phyloP scores from a whole-genome alignment of 2,888 invertebrate genomes.

The Tolmerus cingulatus region DNA sequence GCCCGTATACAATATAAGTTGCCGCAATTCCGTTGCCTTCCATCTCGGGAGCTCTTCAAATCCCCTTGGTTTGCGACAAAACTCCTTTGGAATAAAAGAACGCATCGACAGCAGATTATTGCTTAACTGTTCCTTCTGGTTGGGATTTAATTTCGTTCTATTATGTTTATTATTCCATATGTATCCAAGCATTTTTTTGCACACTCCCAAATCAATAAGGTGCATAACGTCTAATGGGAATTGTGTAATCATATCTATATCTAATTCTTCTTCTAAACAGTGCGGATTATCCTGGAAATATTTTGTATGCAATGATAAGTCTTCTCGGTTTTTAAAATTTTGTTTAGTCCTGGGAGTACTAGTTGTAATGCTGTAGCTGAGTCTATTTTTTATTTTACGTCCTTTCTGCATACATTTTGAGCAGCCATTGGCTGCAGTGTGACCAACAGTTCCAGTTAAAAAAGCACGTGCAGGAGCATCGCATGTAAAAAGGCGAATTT shows the following conservation, averaged over 20 bases:
- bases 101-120: background rate
- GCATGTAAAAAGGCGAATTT: slow-evolving; percentile 2
- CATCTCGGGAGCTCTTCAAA: background rate
- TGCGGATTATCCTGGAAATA: slow-evolving; percentile 1
- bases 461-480: slow-evolving; percentile 36
- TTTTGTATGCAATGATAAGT: background rate
- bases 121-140: background rate
- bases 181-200: background rate
- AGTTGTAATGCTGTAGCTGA: background rate
- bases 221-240: slow-evolving; percentile 28
- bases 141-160: background rate
- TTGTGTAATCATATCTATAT: slow-evolving; percentile 24
- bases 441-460: slow-evolving; percentile 1
- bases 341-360: background rate
- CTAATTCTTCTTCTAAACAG: background rate
- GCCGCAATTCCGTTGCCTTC: slow-evolving; percentile 12
- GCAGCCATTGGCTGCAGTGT: slow-evolving; percentile 18
- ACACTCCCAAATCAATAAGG: slow-evolving; percentile 1
- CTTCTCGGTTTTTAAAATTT: slow-evolving; percentile 26
- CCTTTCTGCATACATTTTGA: slow-evolving; percentile 34
- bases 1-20: background rate
- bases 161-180: slow-evolving; percentile 27
- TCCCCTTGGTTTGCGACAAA: background rate
- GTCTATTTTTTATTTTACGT: slow-evolving; percentile 4
- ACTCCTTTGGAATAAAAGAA: background rate